phyloP scores from a whole-genome alignment of 2,113 vertebrate genomes.

The Syngnathus floridae region DNA sequence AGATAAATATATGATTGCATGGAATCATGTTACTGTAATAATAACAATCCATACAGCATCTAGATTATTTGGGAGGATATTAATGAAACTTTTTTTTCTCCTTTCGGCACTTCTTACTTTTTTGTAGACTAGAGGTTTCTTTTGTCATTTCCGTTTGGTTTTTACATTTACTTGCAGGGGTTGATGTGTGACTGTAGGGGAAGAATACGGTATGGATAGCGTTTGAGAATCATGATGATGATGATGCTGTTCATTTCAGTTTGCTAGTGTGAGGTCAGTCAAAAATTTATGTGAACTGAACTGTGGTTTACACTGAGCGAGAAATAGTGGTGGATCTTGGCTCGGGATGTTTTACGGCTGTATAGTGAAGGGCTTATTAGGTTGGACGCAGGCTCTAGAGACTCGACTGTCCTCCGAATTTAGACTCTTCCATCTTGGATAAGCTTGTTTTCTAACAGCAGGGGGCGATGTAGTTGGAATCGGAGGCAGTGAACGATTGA shows the following conservation, averaged over 20 bases:
- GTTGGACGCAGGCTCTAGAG: constrained; percentile 60
- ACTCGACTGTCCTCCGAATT: constrained; percentile 23
- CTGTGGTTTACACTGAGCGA: constrained; percentile 63
- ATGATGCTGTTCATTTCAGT: constrained; percentile 42
- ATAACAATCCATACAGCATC: constrained; percentile 76
- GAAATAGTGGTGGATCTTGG: constrained; percentile 57
- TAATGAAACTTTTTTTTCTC: constrained; percentile 42
- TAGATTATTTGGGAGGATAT: constrained; percentile 64
- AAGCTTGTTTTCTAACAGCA: neutral
- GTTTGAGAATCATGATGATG: constrained; percentile 49
- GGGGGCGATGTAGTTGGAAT: constrained; percentile 8
- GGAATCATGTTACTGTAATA: constrained; percentile 83
- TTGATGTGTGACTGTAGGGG: constrained; percentile 68
- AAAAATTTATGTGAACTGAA: constrained; percentile 45
- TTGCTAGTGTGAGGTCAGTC: constrained; percentile 50
- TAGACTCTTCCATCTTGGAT: constrained; percentile 2
- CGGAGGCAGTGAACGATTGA: constrained; percentile 3
- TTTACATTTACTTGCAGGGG: constrained; percentile 59
- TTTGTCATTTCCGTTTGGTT: constrained; percentile 57
- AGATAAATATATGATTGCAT: constrained; percentile 75
- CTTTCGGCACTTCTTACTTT: constrained; percentile 55
- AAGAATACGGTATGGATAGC: constrained; percentile 37
- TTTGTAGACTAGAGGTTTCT: constrained; percentile 62
- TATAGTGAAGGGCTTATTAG: constrained; percentile 60
- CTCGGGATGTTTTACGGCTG: constrained; percentile 61